These are phyloP conservation scores for Taxidea taxus DNA, from an alignment of 2,113 vertebrate genomes.

Conservation along the genomic window DNA sequence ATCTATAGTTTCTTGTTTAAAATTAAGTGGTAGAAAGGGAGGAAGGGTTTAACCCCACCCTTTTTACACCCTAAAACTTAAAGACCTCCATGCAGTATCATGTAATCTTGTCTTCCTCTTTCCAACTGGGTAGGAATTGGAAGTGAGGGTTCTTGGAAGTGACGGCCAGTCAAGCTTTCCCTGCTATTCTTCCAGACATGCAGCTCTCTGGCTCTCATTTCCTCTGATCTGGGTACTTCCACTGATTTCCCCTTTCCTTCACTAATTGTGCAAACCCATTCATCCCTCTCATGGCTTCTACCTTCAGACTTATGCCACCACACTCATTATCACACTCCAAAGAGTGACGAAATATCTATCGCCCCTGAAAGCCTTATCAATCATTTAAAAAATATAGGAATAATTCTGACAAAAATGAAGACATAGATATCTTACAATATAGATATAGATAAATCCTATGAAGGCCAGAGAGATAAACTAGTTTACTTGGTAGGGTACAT, in stretches of 20 bases:
- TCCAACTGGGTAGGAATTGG: neutral
- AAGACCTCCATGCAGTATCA: neutral
- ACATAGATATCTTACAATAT: neutral
- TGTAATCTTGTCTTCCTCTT: neutral
- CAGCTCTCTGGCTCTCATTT: neutral
- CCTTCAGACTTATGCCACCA: neutral
- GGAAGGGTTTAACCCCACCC: neutral
- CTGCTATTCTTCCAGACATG: neutral
- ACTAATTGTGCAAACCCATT: neutral
- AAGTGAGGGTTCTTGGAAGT: too few species aligned
- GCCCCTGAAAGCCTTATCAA: neutral
- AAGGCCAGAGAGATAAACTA: neutral
- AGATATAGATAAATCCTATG: neutral
- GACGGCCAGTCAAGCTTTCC: neutral
- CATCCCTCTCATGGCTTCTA: neutral
- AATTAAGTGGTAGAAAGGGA: neutral
- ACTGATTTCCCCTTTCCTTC: neutral
- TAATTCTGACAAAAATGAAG: neutral
- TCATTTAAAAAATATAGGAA: neutral
- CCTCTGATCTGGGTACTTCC: neutral
- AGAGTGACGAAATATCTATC: neutral
- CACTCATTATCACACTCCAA: neutral
- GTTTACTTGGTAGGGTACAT: neutral
- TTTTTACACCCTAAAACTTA: neutral
- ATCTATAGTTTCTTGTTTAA: neutral